phyloP scores from a whole-genome alignment of 2,888 invertebrate genomes.

The Ophraella communa region DNA sequence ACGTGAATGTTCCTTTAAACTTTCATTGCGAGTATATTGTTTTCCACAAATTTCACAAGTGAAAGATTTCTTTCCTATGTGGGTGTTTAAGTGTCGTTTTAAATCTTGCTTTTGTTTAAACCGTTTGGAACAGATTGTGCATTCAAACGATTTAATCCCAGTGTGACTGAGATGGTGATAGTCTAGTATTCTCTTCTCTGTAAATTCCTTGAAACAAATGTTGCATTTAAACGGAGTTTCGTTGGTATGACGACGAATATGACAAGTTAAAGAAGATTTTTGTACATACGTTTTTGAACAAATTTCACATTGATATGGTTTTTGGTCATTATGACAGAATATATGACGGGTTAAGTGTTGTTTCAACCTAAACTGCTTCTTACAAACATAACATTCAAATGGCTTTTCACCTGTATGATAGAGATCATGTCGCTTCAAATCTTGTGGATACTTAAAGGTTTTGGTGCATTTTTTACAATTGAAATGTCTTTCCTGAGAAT shows the following conservation, averaged over 20 bases:
- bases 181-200: neutral
- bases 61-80: neutral
- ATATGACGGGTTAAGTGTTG: neutral
- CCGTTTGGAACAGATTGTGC: neutral
- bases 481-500: slow-evolving; percentile 41
- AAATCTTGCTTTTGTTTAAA: neutral
- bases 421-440: neutral
- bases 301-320: neutral
- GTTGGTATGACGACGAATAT: neutral
- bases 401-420: slow-evolving; percentile 17
- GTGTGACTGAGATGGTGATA: neutral
- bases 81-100: neutral
- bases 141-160: neutral
- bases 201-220: neutral
- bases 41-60: neutral
- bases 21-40: neutral
- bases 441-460: slow-evolving; percentile 7
- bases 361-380: neutral
- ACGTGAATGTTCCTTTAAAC: neutral
- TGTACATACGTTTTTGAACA: neutral
- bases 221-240: neutral
- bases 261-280: neutral
- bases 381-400: slow-evolving; percentile 7
- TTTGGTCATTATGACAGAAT: neutral
- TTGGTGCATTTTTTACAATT: slow-evolving; percentile 11